phyloP scores from a whole-genome alignment of 2,797 vertebrate genomes.

The Myotis pilosus region DNA sequence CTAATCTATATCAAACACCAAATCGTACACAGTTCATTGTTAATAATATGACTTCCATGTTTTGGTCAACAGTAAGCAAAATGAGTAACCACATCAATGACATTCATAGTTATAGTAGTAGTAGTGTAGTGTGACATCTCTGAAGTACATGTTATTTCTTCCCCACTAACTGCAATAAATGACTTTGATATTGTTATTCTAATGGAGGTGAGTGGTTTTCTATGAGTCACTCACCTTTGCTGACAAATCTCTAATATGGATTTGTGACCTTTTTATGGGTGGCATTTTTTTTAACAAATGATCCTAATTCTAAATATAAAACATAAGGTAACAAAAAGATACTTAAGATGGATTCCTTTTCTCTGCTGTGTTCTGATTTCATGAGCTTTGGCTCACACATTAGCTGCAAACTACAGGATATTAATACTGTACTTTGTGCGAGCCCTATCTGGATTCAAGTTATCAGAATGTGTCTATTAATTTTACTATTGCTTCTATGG shows the following conservation, averaged over 20 bases:
- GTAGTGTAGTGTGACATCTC: neutral
- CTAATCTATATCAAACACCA: neutral
- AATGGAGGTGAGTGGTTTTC: neutral
- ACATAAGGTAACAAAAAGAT: neutral
- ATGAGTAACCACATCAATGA: neutral
- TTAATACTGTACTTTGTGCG: neutral
- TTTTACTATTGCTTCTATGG: neutral
- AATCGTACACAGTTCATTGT: neutral
- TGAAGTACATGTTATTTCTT: neutral
- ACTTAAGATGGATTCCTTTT: neutral
- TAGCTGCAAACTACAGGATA: neutral
- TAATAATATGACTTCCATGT: neutral
- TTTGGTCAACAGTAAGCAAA: neutral
- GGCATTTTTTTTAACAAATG: slow-evolving; percentile 15
- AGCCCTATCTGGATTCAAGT: neutral
- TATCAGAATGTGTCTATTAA: neutral
- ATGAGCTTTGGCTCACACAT: neutral
- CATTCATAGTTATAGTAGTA: neutral
- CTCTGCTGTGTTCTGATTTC: neutral
- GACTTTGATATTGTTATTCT: neutral
- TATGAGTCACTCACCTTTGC: neutral
- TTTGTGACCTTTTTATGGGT: neutral
- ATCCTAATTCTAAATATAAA: slow-evolving; percentile 27
- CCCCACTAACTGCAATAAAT: neutral
- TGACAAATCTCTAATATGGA: neutral